These are phyloP conservation scores for Sinocyclocheilus maitianheensis DNA, from an alignment of 2,113 vertebrate genomes.

Conservation along the genomic window DNA sequence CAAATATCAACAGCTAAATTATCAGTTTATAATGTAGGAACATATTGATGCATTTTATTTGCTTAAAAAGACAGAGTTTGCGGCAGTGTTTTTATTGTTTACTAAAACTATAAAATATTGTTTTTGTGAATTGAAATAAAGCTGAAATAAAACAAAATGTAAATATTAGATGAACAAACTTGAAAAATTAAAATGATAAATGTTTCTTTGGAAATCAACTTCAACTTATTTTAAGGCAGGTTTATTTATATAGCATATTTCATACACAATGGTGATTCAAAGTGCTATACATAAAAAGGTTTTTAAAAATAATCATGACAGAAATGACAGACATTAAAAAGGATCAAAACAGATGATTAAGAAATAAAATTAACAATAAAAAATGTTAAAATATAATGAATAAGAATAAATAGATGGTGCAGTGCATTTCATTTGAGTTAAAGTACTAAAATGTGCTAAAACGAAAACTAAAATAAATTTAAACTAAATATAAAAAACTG, in stretches of 20 bases:
- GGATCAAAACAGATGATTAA: too few relatives aligned
- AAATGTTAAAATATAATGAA: not conserved
- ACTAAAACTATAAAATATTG: not conserved
- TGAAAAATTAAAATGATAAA: not conserved
- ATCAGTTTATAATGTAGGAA: not conserved
- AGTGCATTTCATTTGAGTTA: not conserved
- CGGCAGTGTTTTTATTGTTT: not conserved
- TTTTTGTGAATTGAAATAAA: not conserved
- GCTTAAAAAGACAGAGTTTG: not conserved
- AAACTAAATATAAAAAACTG: not conserved
- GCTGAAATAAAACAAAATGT: not conserved
- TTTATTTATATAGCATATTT: too few relatives aligned
- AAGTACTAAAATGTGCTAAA: not conserved
- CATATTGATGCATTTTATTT: too few relatives aligned
- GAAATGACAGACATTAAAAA: too few relatives aligned
- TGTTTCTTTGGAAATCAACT: too few relatives aligned
- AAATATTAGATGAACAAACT: not conserved
- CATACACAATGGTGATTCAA: too few relatives aligned
- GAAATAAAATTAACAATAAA: not conserved
- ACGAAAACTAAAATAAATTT: not conserved
- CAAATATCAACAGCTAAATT: not conserved
- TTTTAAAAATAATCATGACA: too few relatives aligned
- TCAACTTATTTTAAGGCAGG: too few relatives aligned
- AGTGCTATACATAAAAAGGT: too few relatives aligned
- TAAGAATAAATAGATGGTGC: too few relatives aligned